Percentiles rank a stretch among this genome's conserved stretches.
Conservation (phyloP, 2,797 vertebrate species). For the Enteromius treurensis region DNA sequence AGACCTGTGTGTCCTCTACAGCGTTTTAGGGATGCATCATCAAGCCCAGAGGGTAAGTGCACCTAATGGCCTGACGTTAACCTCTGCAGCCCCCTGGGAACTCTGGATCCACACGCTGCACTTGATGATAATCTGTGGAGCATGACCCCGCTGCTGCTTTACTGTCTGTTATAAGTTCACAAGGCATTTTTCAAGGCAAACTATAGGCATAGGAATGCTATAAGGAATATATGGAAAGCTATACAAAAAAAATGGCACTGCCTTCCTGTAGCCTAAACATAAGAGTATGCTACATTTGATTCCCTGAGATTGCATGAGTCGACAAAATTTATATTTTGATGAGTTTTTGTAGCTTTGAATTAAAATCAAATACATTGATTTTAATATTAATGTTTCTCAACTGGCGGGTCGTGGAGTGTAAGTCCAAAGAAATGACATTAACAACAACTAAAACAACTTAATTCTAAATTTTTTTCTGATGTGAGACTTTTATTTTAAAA, state of each 20-base stretch:
- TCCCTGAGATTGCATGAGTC: no score
- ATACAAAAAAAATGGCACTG: not conserved
- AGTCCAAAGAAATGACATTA: no score
- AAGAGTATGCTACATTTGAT: not conserved
- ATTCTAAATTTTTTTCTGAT: no score
- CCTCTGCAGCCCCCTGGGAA: not conserved
- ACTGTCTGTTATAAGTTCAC: not conserved
- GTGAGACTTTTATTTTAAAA: no score
- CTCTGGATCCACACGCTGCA: not conserved
- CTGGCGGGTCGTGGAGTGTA: no score
- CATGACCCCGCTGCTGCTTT: not conserved
- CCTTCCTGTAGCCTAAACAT: not conserved
- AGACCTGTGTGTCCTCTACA: not conserved
- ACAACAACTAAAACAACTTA: no score
- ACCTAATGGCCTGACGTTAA: slow-evolving; percentile 27
- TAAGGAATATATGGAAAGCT: not conserved
- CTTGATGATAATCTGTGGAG: slow-evolving; percentile 11
- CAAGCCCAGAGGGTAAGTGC: slow-evolving; percentile 14
- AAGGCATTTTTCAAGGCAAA: not conserved
- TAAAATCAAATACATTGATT: not conserved
- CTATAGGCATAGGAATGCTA: not conserved
- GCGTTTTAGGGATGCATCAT: slow-evolving; percentile 11
- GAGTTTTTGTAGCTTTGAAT: not conserved
- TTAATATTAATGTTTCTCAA: not conserved
- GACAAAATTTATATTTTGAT: not conserved